Base-by-base conservation (phyloP, 2,113 vertebrate species). In the Eulacestoma nigropectus region DNA sequence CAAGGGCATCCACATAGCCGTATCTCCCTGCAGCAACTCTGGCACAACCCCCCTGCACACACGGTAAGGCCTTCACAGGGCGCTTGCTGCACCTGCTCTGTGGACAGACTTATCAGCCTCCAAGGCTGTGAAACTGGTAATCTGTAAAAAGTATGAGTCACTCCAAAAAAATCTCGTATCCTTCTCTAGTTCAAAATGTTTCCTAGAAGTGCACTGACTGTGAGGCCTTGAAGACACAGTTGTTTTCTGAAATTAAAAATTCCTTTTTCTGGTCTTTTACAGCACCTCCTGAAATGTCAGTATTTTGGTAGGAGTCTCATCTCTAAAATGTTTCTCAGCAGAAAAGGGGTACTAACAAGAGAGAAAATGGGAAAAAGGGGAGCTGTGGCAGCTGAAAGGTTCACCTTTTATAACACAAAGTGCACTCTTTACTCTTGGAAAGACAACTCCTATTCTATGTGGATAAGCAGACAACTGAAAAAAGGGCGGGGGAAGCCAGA, bases 101-200 rank as follows among this genome's bases (percentile, higher is more conserved):
- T 20, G 79, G 68, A 79, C 79, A 53, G 70, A 18, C 59, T 86
- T 83, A 89, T 67, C 93, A 93, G 85, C 56, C 79, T 96, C 59
- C 64, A 77, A 95, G 87, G 90, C 87, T 86, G 68, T 1, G 29
- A 84, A 96, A 74, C 57, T 56, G 55, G 42, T 79, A 86, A 89
- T 92, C 93, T 95, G 37, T 81, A 95, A 95, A 93, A 90, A 74
- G 44, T 35, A 78, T 81, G 73, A 93, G 80, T 95, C 93, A 89
- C 47, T 59, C 18, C 7, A 64, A 77, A 84, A 69, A 86, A 89
- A 74, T 39, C 47, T 67, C 82, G 30, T 87, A 74, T 85, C 85
- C 52, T 83, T 93, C 64, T 83, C 39, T 41, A 67, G 63, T 96
- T 94, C 95, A 90, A 96, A 96, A 83, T 11, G 1, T 77, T 96